Evolutionary conservation across 1,140 invertebrate genomes (phyloP).

Genomic region (Camponotus vicinus): DNA sequence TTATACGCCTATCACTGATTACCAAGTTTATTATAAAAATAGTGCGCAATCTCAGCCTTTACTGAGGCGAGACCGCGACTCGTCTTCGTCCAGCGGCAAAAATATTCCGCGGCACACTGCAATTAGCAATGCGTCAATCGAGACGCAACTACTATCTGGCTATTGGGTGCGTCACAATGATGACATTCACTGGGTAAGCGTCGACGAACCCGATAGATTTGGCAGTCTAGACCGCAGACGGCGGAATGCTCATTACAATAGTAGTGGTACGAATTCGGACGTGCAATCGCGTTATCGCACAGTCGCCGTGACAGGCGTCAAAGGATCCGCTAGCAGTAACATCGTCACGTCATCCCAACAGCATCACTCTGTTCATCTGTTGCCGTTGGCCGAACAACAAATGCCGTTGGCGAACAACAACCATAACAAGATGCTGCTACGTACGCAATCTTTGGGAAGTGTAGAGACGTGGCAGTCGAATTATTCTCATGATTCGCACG

Average conservation of each 20-base stretch:
- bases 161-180: conserved; percentile 82
- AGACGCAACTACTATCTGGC: conserved; percentile 75
- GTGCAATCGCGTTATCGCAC: conserved; percentile 78
- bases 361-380: conserved; percentile 67
- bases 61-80: conserved; percentile 64
- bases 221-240: conserved; percentile 89
- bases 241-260: conserved; percentile 82
- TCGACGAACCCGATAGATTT: conserved; percentile 85
- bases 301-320: conserved; percentile 71
- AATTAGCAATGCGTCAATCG: conserved; percentile 27
- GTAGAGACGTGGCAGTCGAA: conserved; percentile 86
- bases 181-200: conserved; percentile 82
- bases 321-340: conserved; percentile 52
- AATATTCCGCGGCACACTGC: conserved; percentile 57
- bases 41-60: conserved; percentile 63
- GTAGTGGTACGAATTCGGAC: conserved; percentile 72
- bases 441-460: conserved; percentile 89
- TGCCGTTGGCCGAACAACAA: conserved; percentile 84
- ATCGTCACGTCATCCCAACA: conserved; percentile 55
- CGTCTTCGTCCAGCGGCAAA: conserved; percentile 45
- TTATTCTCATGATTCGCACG: conserved; percentile 71
- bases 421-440: conserved; percentile 86
- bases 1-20: conserved; percentile 74
- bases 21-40: conserved; percentile 70
- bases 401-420: conserved; percentile 80